Conservation (phyloP, 2,888 invertebrate genomes). For the Clunio marinus region DNA sequence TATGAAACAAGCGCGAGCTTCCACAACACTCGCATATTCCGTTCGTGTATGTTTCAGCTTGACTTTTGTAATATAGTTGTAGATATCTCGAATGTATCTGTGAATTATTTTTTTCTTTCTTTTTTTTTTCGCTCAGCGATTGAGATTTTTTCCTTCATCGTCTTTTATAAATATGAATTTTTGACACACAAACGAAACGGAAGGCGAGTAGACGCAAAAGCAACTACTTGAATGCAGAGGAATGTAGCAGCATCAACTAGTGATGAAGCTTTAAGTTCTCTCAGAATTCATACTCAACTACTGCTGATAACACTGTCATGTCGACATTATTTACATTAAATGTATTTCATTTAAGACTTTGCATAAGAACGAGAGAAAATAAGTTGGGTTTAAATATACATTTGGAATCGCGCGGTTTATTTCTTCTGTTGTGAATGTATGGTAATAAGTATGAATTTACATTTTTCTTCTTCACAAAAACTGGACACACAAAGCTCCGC, state of each 20-base stretch:
- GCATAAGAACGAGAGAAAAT: background rate
- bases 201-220: background rate
- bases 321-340: too few species aligned
- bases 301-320: background rate
- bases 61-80: background rate
- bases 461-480: constrained; percentile 33
- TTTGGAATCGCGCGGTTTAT: too few species aligned
- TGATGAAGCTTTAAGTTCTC: constrained; percentile 16
- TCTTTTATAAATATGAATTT: constrained; percentile 8
- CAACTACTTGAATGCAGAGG: background rate
- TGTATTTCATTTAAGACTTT: too few species aligned
- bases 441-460: constrained; percentile 24
- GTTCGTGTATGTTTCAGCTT: background rate
- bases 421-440: constrained; percentile 29
- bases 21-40: constrained; percentile 13
- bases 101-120: too few species aligned
- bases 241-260: constrained; percentile 5
- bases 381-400: background rate
- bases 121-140: constrained; percentile 7
- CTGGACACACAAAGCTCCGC: constrained; percentile 31
- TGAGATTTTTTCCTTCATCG: constrained; percentile 17
- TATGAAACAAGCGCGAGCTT: constrained; percentile 2
- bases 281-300: background rate
- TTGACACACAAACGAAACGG: constrained; percentile 17
- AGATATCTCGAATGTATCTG: background rate